A percentile compares a stretch with the other conserved stretches of the same genome.
Conservation (phyloP, 2,888 invertebrate species). For the Trichogramma dendrolimi region DNA sequence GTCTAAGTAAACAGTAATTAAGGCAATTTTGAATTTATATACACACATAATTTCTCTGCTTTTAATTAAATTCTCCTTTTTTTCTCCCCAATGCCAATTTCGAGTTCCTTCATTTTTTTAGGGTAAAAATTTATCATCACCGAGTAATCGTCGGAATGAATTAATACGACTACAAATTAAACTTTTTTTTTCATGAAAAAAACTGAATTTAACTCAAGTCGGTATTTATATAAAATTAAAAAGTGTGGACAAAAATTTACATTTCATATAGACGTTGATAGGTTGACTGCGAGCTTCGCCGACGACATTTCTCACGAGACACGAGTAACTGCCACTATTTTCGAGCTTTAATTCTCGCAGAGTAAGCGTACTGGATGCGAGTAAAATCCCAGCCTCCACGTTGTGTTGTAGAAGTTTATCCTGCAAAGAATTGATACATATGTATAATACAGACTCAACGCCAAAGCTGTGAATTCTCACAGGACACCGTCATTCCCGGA, state of each 20-base stretch:
- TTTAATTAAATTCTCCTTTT: too few species aligned
- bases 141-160: too few species aligned
- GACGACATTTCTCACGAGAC: slow-evolving; percentile 75
- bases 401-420: slow-evolving; percentile 64
- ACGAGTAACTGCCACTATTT: slow-evolving; percentile 74
- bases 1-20: slow-evolving; percentile 53
- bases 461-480: background rate
- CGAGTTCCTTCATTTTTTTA: background rate
- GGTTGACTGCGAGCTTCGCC: slow-evolving; percentile 76
- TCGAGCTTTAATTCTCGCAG: slow-evolving; percentile 66
- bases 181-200: too few species aligned
- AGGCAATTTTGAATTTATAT: too few species aligned
- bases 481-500: too few species aligned
- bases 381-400: slow-evolving; percentile 63
- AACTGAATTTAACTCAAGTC: too few species aligned
- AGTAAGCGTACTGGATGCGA: slow-evolving; percentile 65
- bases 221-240: too few species aligned
- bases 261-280: slow-evolving; percentile 69
- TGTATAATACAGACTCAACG: background rate
- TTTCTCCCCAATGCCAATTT: too few species aligned
- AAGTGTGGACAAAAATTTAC: slow-evolving; percentile 58
- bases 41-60: too few species aligned
- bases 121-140: background rate
- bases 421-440: slow-evolving; percentile 51
- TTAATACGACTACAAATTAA: too few species aligned